Conservation (phyloP, 2,888 invertebrate species). For the Microctonus hyperodae region DNA sequence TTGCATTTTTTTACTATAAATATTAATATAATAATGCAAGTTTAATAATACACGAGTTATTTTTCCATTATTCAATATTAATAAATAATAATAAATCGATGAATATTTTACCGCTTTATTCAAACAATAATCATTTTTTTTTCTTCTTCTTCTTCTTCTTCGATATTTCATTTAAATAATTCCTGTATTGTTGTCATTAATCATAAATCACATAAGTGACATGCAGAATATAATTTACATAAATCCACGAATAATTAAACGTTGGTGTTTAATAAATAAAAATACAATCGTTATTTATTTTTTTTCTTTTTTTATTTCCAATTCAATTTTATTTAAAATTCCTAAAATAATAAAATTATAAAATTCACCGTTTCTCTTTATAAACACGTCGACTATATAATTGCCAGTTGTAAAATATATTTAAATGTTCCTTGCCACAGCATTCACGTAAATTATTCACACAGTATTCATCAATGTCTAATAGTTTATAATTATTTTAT, state of each 20-base stretch:
- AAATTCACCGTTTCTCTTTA: neutral
- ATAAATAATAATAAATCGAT: neutral
- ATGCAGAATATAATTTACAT: too few relatives aligned
- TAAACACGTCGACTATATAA: conserved; percentile 17
- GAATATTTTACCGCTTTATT: neutral
- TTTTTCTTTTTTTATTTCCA: neutral
- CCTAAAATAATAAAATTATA: conserved; percentile 1
- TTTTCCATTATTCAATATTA: too few relatives aligned
- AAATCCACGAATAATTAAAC: too few relatives aligned
- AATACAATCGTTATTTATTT: too few relatives aligned
- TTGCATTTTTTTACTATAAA: too few relatives aligned
- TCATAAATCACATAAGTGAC: neutral
- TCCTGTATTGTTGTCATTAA: neutral
- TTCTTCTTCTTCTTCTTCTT: neutral
- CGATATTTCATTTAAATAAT: too few relatives aligned
- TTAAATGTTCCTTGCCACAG: conserved; percentile 6
- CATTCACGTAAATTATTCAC: conserved; percentile 13
- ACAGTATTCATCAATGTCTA: conserved; percentile 18
- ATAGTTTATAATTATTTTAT: neutral
- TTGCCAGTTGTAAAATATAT: conserved; percentile 21
- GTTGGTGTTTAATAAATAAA: too few relatives aligned
- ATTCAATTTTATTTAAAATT: conserved; percentile 18
- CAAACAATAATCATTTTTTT: neutral
- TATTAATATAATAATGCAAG: too few relatives aligned
- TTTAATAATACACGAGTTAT: too few relatives aligned